Evolutionary conservation across 2,113 vertebrate species (phyloP).

Genomic region (Martes martes): DNA sequence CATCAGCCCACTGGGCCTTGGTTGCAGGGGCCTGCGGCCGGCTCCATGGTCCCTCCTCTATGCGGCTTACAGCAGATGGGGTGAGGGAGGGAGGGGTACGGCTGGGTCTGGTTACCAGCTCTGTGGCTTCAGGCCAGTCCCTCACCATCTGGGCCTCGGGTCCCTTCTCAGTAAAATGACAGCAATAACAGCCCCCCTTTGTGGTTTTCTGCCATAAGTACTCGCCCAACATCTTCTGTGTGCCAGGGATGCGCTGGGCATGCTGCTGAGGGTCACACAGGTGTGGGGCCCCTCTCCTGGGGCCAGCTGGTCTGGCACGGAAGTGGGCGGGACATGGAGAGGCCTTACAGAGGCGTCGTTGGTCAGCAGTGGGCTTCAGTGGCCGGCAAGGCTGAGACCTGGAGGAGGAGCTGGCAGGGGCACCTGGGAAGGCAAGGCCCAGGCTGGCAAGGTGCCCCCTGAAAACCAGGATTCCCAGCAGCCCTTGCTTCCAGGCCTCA

Average conservation of each 20-base stretch:
- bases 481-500: background rate
- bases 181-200: background rate
- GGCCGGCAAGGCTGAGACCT: background rate
- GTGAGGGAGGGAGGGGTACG: rapidly evolving
- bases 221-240: too few species aligned
- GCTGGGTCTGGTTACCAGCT: too few species aligned
- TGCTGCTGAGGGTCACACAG: background rate
- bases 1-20: background rate
- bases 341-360: background rate
- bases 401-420: background rate
- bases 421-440: rapidly evolving
- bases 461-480: background rate
- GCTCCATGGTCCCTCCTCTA: background rate
- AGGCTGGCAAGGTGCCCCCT: rapidly evolving
- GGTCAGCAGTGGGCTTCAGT: rapidly evolving
- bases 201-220: background rate
- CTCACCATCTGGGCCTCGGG: background rate
- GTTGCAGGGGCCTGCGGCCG: background rate
- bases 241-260: background rate
- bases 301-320: background rate
- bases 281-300: background rate
- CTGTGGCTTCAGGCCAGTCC: background rate
- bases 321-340: background rate
- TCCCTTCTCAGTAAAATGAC: background rate
- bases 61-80: background rate